Percentiles rank a stretch among this genome's conserved stretches.
These are phyloP conservation scores for Isichthys henryi DNA, from an alignment of 2,113 vertebrate species.

Conservation along the genomic window DNA sequence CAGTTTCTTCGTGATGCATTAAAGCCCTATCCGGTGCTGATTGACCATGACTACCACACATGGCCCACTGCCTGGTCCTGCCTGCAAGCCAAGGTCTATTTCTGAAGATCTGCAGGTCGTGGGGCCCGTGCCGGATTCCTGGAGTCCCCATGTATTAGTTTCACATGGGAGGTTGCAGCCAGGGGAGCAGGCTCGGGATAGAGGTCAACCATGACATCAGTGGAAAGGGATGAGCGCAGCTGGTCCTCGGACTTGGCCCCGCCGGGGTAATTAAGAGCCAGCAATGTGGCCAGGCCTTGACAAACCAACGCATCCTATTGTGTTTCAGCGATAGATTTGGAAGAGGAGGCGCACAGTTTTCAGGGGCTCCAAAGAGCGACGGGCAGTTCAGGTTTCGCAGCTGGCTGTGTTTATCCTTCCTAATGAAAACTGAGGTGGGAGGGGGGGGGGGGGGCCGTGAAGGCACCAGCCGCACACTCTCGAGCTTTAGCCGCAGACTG, in stretches of 20 bases:
- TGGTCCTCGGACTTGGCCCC: constrained; percentile 42
- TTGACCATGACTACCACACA: not conserved
- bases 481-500: constrained; percentile 7
- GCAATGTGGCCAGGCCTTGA: constrained; percentile 44
- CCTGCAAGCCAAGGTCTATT: constrained; percentile 43
- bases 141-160: constrained; percentile 51
- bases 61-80: not conserved
- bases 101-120: constrained; percentile 12
- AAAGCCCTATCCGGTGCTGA: not conserved
- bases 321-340: constrained; percentile 52
- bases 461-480: not conserved
- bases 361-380: constrained; percentile 15
- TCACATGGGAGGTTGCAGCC: constrained; percentile 48
- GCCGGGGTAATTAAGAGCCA: constrained; percentile 61
- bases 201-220: constrained; percentile 49
- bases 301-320: constrained; percentile 49
- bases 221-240: constrained; percentile 56
- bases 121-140: constrained; percentile 37
- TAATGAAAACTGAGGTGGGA: constrained; percentile 15
- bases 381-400: constrained; percentile 33
- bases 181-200: constrained; percentile 30
- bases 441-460: not conserved
- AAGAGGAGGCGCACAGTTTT: constrained; percentile 27
- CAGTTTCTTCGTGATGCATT: not conserved
- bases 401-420: not conserved